Conservation (phyloP, 2,113 vertebrate genomes). For the Nycticryphes semicollaris region DNA sequence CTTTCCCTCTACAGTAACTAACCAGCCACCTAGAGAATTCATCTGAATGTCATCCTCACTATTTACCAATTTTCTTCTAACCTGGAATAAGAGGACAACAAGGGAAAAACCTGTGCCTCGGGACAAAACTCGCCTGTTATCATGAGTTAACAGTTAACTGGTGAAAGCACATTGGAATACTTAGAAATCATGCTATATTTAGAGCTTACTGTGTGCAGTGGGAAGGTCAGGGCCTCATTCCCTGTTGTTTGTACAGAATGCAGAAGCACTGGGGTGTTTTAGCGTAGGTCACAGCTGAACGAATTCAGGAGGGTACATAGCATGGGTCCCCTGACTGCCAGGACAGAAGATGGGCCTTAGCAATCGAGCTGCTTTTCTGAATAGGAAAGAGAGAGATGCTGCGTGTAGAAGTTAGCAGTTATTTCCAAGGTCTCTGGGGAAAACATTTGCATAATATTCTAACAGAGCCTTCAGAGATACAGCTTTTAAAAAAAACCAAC, state of each 20-base stretch:
- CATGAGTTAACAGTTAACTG: constrained; percentile 37
- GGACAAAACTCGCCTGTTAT: neutral
- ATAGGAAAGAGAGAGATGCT: neutral
- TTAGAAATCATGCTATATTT: constrained; percentile 25
- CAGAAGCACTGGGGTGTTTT: neutral
- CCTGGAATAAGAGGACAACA: neutral
- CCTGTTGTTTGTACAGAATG: neutral
- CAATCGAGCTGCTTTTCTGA: neutral
- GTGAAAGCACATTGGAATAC: neutral
- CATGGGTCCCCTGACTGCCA: neutral
- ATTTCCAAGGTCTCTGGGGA: neutral
- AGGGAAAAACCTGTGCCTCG: neutral
- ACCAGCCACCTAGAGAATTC: neutral
- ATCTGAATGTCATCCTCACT: neutral
- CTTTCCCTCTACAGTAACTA: neutral
- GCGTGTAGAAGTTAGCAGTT: neutral
- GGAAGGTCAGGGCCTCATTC: neutral
- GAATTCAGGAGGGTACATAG: neutral
- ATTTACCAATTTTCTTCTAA: neutral
- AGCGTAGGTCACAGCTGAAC: neutral
- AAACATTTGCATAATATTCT: neutral
- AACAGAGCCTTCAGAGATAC: neutral
- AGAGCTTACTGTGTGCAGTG: neutral
- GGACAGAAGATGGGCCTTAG: neutral
- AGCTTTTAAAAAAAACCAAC: neutral